Base-by-base conservation (phyloP, 2,888 invertebrate species). In the Andrena minutula region DNA sequence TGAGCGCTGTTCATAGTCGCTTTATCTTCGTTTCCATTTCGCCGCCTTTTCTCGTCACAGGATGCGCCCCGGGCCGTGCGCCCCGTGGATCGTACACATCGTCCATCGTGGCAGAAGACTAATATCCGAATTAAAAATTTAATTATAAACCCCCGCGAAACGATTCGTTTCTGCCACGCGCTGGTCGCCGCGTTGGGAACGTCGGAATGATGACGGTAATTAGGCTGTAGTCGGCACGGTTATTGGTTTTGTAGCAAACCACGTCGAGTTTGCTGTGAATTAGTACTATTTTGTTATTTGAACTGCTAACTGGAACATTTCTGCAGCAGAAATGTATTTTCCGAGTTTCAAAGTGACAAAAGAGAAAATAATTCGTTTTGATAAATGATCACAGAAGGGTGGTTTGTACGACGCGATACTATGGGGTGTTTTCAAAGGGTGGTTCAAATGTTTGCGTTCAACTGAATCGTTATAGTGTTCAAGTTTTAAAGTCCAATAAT, bases 71-170 rank as follows among this genome's bases (percentile, higher is more conserved):
- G n/a, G 51, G 12, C 12, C 41, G 12, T 12, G 32, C 61, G 4
- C 26, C 60, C 32, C 63, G 30, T 30, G 65, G 49, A 51, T 65
- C 53, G 70, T 30, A 60, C 77, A 51, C 77, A 79, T 86, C 83
- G 63, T 64, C 80, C 73, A 69, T 63, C 53, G 53, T 20, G 35
- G 41, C 74, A 30, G 75, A 74, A 83, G 85, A 87, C 81, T 83
- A 88, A 88, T 86, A 82, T 75, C 61, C 75, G 53, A 70, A 84
- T 83, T 79, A 82, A 83, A 87, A 87, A 79, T 86, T 87, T 79
- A 75, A 80, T 84, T 86, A 87, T 64, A 80, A 82, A 86, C 53
- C 70, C 23, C 75, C n/a, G 23, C 35, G 28, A 28, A 56, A 35
- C 30, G 16, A 69, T 69, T 80, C 53, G 65, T 56, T 66, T 66